phyloP scores from a whole-genome alignment of 2,888 invertebrate species.

The Zhuqinia jingwanae region DNA sequence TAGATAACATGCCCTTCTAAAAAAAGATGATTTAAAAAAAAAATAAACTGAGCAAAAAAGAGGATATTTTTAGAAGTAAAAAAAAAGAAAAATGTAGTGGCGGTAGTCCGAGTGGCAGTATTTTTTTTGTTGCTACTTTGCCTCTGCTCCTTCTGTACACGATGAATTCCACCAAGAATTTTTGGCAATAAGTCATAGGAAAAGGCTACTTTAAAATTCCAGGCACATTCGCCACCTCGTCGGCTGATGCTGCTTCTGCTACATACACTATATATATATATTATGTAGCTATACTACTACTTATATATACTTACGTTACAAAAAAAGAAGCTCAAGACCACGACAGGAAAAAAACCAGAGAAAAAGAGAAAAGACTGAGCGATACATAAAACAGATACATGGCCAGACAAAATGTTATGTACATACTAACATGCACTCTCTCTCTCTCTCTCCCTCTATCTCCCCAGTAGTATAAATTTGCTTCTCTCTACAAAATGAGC shows the following conservation, averaged over 20 bases:
- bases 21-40: too few relatives aligned
- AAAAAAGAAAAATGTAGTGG: constrained; percentile 18
- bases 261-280: too few relatives aligned
- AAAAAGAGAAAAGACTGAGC: background rate
- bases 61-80: background rate
- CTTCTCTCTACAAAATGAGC: constrained; percentile 21
- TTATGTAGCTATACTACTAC: background rate
- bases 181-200: constrained; percentile 74
- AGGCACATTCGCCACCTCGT: constrained; percentile 67
- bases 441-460: constrained; percentile 1
- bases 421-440: too few relatives aligned
- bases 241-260: constrained; percentile 27
- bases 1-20: too few relatives aligned
- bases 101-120: constrained; percentile 13
- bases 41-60: constrained; percentile 20
- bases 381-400: constrained; percentile 35
- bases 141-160: constrained; percentile 5
- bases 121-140: background rate
- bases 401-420: constrained; percentile 9
- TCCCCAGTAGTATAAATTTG: background rate
- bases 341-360: constrained; percentile 50
- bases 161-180: constrained; percentile 28
- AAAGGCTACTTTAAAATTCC: constrained; percentile 68
- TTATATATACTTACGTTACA: too few relatives aligned
- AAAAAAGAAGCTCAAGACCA: constrained; percentile 35